phyloP scores from a whole-genome alignment of 2,113 vertebrate genomes.

The Hippocampus comes region DNA sequence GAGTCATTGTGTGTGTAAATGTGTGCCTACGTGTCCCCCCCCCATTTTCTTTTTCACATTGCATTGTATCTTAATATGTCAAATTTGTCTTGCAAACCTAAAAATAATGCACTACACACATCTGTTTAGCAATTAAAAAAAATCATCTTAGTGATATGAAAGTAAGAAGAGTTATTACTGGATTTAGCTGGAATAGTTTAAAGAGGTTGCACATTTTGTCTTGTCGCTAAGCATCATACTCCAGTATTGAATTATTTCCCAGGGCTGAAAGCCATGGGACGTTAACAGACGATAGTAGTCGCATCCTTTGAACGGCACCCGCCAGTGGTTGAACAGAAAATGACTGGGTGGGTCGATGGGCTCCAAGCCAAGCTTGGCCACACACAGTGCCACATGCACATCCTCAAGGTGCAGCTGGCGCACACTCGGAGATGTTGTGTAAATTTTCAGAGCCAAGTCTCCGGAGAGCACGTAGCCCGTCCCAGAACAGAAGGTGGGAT shows the following conservation, averaged over 20 bases:
- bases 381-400: constrained; percentile 91
- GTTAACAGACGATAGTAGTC: constrained; percentile 97
- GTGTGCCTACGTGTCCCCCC: no score
- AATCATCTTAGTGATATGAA: neutral
- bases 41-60: no score
- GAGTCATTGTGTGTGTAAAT: no score
- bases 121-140: no score
- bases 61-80: no score
- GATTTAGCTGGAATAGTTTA: neutral
- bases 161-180: neutral
- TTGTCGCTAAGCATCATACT: constrained; percentile 93
- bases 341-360: constrained; percentile 87
- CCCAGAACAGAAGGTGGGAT: constrained; percentile 95
- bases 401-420: constrained; percentile 89
- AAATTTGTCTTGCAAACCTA: no score
- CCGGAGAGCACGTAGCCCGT: constrained; percentile 96
- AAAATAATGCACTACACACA: no score
- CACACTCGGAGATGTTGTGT: constrained; percentile 80
- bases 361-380: constrained; percentile 86
- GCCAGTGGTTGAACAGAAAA: constrained; percentile 96
- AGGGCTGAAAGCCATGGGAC: constrained; percentile 92
- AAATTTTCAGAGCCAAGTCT: constrained; percentile 89
- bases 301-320: constrained; percentile 95
- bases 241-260: constrained; percentile 94
- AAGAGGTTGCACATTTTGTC: constrained; percentile 65